Percentiles rank a stretch among this genome's conserved stretches.
Evolutionary conservation across 2,888 invertebrate genomes (phyloP).

Genomic region (Neelides folsomi): DNA sequence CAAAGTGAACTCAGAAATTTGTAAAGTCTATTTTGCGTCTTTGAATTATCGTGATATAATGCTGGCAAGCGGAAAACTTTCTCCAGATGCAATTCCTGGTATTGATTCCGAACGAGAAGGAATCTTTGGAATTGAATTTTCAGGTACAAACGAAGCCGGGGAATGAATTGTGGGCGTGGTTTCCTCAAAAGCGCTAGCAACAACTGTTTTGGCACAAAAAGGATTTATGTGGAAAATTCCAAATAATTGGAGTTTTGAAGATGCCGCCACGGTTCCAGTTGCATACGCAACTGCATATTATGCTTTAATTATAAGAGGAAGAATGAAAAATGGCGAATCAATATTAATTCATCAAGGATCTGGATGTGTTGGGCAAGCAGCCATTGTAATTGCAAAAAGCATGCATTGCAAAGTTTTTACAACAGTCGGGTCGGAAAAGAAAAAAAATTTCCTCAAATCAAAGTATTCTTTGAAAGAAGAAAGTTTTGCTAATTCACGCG

Average conservation of each 20-base stretch:
- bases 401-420: conserved; percentile 54
- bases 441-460: conserved; percentile 71
- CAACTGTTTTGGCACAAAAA: conserved; percentile 42
- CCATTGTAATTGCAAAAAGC: conserved; percentile 55
- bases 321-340: conserved; percentile 40
- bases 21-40: conserved; percentile 57
- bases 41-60: conserved; percentile 94
- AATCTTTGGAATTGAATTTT: conserved; percentile 48
- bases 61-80: conserved; percentile 80
- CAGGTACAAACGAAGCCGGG: conserved; percentile 40
- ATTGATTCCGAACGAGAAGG: conserved; percentile 40
- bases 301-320: conserved; percentile 47
- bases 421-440: conserved; percentile 63
- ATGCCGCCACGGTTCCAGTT: conserved; percentile 53
- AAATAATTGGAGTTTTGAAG: conserved; percentile 47
- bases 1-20: conserved; percentile 32
- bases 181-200: conserved; percentile 51
- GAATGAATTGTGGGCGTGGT: conserved; percentile 46
- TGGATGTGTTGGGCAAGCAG: conserved; percentile 64
- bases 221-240: conserved; percentile 49
- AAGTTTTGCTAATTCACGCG: conserved; percentile 61
- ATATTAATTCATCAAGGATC: conserved; percentile 48
- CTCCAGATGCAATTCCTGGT: conserved; percentile 61
- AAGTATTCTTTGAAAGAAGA: conserved; percentile 59
- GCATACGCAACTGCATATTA: conserved; percentile 52